phyloP scores from a whole-genome alignment of 2,888 invertebrate genomes.

The Caenorhabditis doughertyi region DNA sequence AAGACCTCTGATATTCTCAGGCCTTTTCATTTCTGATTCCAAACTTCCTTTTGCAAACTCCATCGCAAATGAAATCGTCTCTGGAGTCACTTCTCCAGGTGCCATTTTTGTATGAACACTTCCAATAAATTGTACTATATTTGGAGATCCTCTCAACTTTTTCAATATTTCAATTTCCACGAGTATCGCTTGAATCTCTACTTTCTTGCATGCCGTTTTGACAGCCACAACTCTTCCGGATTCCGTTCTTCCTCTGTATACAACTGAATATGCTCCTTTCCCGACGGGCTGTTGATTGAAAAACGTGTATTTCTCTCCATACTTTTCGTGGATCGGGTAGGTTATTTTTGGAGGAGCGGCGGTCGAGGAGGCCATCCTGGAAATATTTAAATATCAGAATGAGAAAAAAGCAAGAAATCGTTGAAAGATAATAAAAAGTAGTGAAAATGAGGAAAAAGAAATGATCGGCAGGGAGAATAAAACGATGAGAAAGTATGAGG shows the following conservation, averaged over 20 bases:
- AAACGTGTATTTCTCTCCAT: slow-evolving; percentile 45
- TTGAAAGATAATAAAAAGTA: too few relatives aligned
- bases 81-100: slow-evolving; percentile 19
- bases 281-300: slow-evolving; percentile 39
- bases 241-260: slow-evolving; percentile 54
- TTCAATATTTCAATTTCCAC: slow-evolving; percentile 56
- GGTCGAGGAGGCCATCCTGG: slow-evolving; percentile 23
- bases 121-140: slow-evolving; percentile 65
- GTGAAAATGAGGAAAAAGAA: too few relatives aligned
- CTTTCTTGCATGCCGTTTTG: slow-evolving; percentile 39
- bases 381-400: background rate
- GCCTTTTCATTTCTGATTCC: slow-evolving; percentile 57
- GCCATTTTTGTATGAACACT: slow-evolving; percentile 24
- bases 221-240: slow-evolving; percentile 56
- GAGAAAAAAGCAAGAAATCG: too few relatives aligned
- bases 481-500: too few relatives aligned
- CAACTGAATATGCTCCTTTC: slow-evolving; percentile 54
- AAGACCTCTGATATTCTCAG: slow-evolving; percentile 57
- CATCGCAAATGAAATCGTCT: slow-evolving; percentile 66
- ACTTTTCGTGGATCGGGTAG: slow-evolving; percentile 1
- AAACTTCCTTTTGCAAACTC: slow-evolving; percentile 61
- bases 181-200: slow-evolving; percentile 43
- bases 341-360: slow-evolving; percentile 11
- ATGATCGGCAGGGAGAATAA: too few relatives aligned
- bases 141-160: slow-evolving; percentile 30